These are phyloP conservation scores for Drosophila ezoana DNA, from an alignment of 2,888 invertebrate species.

Conservation along the genomic window DNA sequence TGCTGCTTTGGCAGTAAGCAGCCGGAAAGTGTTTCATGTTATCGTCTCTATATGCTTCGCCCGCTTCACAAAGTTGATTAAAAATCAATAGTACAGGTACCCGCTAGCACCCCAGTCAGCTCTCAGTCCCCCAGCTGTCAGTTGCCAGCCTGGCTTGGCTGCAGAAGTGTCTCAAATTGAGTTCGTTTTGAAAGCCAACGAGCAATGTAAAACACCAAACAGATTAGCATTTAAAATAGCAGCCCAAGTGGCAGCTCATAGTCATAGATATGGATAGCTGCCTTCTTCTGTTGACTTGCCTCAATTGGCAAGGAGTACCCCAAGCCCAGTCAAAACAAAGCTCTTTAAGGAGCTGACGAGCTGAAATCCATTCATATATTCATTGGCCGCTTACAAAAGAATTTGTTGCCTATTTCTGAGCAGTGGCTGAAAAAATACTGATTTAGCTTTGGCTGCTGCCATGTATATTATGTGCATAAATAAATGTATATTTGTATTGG, in stretches of 20 bases:
- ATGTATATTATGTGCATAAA: neutral
- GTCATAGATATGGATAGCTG: constrained; percentile 4
- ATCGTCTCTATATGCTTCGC: constrained; percentile 38
- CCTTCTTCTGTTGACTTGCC: constrained; percentile 8
- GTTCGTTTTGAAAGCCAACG: constrained; percentile 43
- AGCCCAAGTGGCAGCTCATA: constrained; percentile 24
- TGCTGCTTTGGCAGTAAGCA: constrained; percentile 57
- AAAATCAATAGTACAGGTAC: constrained; percentile 68
- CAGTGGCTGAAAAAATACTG: constrained; percentile 2
- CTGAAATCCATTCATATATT: constrained; percentile 53
- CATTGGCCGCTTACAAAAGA: constrained; percentile 25
- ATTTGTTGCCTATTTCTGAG: constrained; percentile 54
- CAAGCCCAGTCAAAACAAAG: neutral
- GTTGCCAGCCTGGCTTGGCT: constrained; percentile 9
- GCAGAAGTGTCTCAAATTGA: constrained; percentile 48
- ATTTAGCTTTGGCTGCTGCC: neutral
- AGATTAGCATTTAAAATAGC: constrained; percentile 75
- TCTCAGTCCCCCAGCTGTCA: constrained; percentile 6
- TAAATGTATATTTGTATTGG: constrained; percentile 1
- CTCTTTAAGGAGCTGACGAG: constrained; percentile 17
- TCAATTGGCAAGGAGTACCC: constrained; percentile 7
- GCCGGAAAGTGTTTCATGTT: constrained; percentile 78
- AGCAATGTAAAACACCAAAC: constrained; percentile 47
- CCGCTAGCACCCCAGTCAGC: constrained; percentile 13
- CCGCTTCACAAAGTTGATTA: constrained; percentile 63